Evolutionary conservation across 2,888 invertebrate genomes (phyloP).

Genomic region (Aproaerema taeniolella): DNA sequence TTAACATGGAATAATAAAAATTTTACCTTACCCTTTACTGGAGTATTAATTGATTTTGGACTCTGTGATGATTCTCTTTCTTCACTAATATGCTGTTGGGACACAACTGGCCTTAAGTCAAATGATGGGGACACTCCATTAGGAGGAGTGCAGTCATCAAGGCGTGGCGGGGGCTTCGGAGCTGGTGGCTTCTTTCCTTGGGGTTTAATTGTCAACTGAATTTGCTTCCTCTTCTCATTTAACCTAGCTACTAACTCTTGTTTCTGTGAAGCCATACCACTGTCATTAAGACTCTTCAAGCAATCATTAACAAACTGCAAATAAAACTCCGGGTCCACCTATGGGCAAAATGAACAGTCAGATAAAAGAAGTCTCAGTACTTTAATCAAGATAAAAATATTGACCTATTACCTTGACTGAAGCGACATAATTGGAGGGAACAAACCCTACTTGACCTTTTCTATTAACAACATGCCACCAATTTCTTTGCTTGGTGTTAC

Average conservation of each 20-base stretch:
- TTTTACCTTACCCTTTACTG: slow-evolving; percentile 37
- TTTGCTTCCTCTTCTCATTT: slow-evolving; percentile 80
- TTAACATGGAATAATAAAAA: background rate
- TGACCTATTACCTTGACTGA: slow-evolving; percentile 80
- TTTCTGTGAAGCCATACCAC: slow-evolving; percentile 62
- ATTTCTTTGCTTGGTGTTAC: slow-evolving; percentile 86
- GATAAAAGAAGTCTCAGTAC: too few species aligned
- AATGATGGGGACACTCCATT: slow-evolving; percentile 69
- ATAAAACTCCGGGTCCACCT: slow-evolving; percentile 85
- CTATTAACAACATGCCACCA: slow-evolving; percentile 94
- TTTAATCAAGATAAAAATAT: background rate
- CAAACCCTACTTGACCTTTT: slow-evolving; percentile 89
- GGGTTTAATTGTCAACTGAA: slow-evolving; percentile 60
- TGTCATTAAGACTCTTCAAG: slow-evolving; percentile 76
- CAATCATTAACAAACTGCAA: slow-evolving; percentile 84
- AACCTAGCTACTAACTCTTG: slow-evolving; percentile 81
- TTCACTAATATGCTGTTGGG: slow-evolving; percentile 64
- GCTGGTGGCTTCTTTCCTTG: slow-evolving; percentile 55
- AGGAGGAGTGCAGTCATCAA: slow-evolving; percentile 66
- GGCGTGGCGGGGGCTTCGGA: slow-evolving; percentile 60
- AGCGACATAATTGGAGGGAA: slow-evolving; percentile 91
- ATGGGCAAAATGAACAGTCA: too few species aligned
- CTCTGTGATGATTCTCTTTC: slow-evolving; percentile 53
- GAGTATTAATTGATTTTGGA: slow-evolving; percentile 38
- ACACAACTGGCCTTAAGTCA: slow-evolving; percentile 64